Conservation (phyloP, 2,797 vertebrate genomes). For the Parotocinclus haroldoi region DNA sequence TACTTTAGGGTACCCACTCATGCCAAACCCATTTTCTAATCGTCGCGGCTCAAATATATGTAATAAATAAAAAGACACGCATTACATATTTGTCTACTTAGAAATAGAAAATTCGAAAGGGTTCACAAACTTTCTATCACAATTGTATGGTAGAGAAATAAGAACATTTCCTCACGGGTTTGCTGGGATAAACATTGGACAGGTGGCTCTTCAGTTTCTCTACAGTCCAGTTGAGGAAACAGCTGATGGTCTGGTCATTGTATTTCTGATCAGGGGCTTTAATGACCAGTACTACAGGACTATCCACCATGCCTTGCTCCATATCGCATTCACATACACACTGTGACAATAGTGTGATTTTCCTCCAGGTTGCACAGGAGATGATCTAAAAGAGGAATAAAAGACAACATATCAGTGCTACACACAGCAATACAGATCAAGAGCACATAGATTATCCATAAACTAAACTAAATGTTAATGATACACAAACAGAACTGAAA, state of each 20-base stretch:
- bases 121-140: too few relatives aligned
- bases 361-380: too few relatives aligned
- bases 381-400: too few relatives aligned
- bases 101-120: neutral
- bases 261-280: constrained; percentile 97
- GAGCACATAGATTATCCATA: too few relatives aligned
- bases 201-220: constrained; percentile 90
- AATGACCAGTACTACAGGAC: constrained; percentile 88
- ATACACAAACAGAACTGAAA: too few relatives aligned
- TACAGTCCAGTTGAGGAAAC: constrained; percentile 94
- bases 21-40: too few relatives aligned
- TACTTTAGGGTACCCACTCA: too few relatives aligned
- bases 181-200: constrained; percentile 88
- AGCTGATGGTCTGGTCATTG: constrained; percentile 92
- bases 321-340: constrained; percentile 48
- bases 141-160: neutral
- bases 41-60: too few relatives aligned
- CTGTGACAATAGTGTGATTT: neutral
- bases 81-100: neutral
- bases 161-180: constrained; percentile 89
- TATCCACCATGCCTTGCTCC: constrained; percentile 80
- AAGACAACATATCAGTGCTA: too few relatives aligned
- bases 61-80: too few relatives aligned
- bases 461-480: too few relatives aligned
- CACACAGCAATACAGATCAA: too few relatives aligned